Evolutionary conservation across 1,140 invertebrate genomes (phyloP), one percentile per base, ranked within the genome.

Genomic region (Sycobia sp.): DNA sequence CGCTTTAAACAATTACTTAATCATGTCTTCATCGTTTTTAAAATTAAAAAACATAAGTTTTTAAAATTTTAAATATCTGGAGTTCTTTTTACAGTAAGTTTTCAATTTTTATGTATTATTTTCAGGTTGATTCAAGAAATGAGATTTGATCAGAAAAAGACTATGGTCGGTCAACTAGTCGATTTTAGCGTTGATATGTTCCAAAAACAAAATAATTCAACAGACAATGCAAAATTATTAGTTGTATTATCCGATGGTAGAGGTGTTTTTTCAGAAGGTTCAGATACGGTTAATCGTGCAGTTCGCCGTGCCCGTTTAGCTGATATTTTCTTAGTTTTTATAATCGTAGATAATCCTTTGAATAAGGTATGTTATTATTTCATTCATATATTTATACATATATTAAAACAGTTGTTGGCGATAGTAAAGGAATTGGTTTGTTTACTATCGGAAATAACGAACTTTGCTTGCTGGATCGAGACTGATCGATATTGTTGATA

Each of bases 181-280:
- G 87, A 96, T 69, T 90, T 90, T 69, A 87, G 88, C 14, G 88
- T 89, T 1, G 87, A 88, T 2, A 84, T 91, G 76, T 90, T 94
- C 68, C 82, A 84, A 58, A 83, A 79, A 69, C 85, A 84, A 67
- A 23, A 65, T 56, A 77, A 73, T 41, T 79, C 74, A 23, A 76
- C 80, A n/a, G 84, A 88, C 61, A 88, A 88, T 67, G 91, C 94
- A 0, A 97, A 98, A 82, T 80, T 99, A 10, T 77, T 99, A 56
- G 82, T 99, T 13, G 89, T 99, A 27, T 84, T 99, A 7, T 96
- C 95, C 39, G 97, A 99, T 84, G 97, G 97, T 0, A 86, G 95
- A 47, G 94, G 94, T 1, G 87, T 98, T 46, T 94, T 93, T 78
- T 90, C 89, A n/a, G 94, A 98, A 76, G 96, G 95, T 4, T 86